These are phyloP conservation scores for Tauraco erythrolophus DNA, from an alignment of 2,113 vertebrate genomes.

Conservation along the genomic window DNA sequence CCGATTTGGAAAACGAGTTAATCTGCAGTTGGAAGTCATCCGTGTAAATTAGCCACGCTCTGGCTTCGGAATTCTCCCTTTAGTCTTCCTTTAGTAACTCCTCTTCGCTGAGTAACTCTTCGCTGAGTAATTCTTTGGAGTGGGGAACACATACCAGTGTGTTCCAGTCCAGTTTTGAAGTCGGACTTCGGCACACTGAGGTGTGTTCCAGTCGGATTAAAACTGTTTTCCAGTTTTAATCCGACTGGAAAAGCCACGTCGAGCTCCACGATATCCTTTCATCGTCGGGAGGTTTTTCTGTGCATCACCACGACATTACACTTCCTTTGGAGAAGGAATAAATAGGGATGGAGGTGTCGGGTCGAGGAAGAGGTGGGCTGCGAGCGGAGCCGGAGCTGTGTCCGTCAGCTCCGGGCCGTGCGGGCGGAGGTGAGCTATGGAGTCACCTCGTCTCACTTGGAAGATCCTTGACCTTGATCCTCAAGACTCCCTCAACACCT, in stretches of 20 bases:
- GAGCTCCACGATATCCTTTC: not conserved
- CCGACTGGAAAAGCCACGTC: not conserved
- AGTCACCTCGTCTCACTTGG: too few relatives aligned
- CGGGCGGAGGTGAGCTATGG: not conserved
- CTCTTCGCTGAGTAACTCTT: too few relatives aligned
- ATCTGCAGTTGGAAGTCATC: not conserved
- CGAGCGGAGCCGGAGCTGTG: not conserved
- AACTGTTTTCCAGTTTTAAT: too few relatives aligned
- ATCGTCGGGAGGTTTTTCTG: not conserved
- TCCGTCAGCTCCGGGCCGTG: not conserved
- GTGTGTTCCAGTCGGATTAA: too few relatives aligned
- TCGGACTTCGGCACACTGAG: not conserved
- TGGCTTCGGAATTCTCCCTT: too few relatives aligned
- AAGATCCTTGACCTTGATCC: not conserved
- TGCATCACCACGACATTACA: not conserved
- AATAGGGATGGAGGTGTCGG: fast-evolving
- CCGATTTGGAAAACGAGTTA: not conserved
- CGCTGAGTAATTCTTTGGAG: not conserved
- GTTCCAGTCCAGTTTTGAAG: too few relatives aligned
- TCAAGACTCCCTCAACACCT: not conserved
- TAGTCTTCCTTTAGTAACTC: too few relatives aligned
- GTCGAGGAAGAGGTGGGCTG: not conserved
- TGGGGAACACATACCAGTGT: too few relatives aligned
- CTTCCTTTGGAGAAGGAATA: not conserved
- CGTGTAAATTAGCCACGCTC: not conserved